phyloP scores from a whole-genome alignment of 2,888 invertebrate genomes.

The Xiphydria camelus region DNA sequence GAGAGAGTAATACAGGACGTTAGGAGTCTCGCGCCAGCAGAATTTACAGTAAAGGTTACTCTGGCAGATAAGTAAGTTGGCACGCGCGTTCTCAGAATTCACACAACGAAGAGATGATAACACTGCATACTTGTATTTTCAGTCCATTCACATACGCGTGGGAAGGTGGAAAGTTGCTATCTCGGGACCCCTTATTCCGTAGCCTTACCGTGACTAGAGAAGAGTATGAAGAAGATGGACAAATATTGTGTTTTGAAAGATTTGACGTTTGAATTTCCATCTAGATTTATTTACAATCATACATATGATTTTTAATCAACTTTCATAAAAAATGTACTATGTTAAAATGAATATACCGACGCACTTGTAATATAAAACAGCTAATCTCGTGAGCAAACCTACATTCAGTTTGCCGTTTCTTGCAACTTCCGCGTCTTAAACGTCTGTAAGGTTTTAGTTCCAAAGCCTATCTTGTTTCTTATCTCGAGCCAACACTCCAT shows the following conservation, averaged over 20 bases:
- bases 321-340: no score
- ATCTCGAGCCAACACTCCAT: slow-evolving; percentile 68
- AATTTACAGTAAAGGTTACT: slow-evolving; percentile 75
- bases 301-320: not conserved
- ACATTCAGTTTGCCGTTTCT: no score
- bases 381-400: no score
- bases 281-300: not conserved
- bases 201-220: slow-evolving; percentile 76
- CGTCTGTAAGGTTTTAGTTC: slow-evolving; percentile 28
- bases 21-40: slow-evolving; percentile 75
- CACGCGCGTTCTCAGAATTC: no score
- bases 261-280: slow-evolving; percentile 61
- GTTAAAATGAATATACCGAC: no score
- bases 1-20: slow-evolving; percentile 79
- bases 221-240: slow-evolving; percentile 89
- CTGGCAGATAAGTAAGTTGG: slow-evolving; percentile 70
- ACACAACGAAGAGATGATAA: not conserved
- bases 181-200: slow-evolving; percentile 74
- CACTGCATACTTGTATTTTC: slow-evolving; percentile 33
- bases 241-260: slow-evolving; percentile 62
- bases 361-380: no score
- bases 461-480: slow-evolving; percentile 64
- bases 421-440: no score
- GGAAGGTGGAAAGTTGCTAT: slow-evolving; percentile 82
- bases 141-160: slow-evolving; percentile 85